Evolutionary conservation across 2,888 invertebrate species (phyloP).

Genomic region (Agrochola macilenta): DNA sequence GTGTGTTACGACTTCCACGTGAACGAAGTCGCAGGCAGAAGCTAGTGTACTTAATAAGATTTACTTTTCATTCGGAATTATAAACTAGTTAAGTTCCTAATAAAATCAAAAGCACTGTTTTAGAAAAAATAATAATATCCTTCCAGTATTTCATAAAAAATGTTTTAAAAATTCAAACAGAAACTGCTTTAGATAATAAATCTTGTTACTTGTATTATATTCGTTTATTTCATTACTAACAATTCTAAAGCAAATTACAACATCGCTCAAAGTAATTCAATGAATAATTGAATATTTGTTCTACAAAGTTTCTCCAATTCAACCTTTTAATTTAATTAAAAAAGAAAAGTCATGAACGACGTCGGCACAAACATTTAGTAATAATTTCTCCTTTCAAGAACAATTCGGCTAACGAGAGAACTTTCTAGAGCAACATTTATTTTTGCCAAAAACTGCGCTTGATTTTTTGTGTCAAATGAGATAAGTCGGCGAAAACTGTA

Average conservation of each 20-base stretch:
- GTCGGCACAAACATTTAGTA: slow-evolving; percentile 53
- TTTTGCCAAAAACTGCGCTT: slow-evolving; percentile 34
- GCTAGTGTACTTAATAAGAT: no score
- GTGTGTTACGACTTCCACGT: no score
- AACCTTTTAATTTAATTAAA: slow-evolving; percentile 47
- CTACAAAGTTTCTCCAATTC: slow-evolving; percentile 30
- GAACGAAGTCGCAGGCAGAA: no score
- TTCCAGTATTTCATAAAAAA: background rate
- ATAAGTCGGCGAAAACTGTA: slow-evolving; percentile 4
- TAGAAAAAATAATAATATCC: background rate
- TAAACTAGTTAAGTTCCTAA: background rate
- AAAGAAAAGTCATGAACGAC: slow-evolving; percentile 47
- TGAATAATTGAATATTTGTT: slow-evolving; percentile 43
- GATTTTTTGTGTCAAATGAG: slow-evolving; percentile 34
- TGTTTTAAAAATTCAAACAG: background rate
- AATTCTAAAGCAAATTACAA: slow-evolving; percentile 29
- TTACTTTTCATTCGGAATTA: background rate
- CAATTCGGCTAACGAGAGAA: slow-evolving; percentile 56
- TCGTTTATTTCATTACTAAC: slow-evolving; percentile 6
- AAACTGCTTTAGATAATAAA: background rate
- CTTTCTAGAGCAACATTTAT: slow-evolving; percentile 50
- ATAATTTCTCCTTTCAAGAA: slow-evolving; percentile 53
- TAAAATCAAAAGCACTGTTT: background rate
- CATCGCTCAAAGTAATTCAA: slow-evolving; percentile 20
- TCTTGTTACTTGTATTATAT: background rate